These are phyloP conservation scores for Capromys pilorides DNA, from an alignment of 2,797 vertebrate genomes.

Conservation along the genomic window DNA sequence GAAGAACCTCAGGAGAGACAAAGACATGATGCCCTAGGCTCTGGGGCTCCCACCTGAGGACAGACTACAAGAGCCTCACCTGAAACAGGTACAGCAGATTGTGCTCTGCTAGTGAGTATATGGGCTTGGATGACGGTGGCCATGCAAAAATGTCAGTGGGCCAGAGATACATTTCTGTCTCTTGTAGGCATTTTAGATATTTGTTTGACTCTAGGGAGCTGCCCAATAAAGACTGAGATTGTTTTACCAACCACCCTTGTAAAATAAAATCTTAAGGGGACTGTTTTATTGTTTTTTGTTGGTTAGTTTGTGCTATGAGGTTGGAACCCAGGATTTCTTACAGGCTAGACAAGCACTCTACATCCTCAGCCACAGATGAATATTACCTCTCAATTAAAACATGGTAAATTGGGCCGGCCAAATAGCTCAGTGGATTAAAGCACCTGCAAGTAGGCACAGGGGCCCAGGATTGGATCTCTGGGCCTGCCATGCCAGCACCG, in stretches of 20 bases:
- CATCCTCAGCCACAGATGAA: not conserved
- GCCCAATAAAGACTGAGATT: not conserved
- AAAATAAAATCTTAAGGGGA: slow-evolving; percentile 13
- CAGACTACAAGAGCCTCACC: not conserved
- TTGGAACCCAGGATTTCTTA: not conserved
- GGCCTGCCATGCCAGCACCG: too few species aligned
- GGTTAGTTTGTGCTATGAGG: not conserved
- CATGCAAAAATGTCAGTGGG: not conserved
- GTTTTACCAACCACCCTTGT: not conserved
- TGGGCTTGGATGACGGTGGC: not conserved
- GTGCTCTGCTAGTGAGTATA: not conserved
- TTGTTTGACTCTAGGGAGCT: not conserved
- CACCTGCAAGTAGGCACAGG: too few species aligned
- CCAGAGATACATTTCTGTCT: not conserved
- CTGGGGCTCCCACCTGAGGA: not conserved
- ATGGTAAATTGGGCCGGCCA: not conserved
- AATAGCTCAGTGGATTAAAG: too few species aligned
- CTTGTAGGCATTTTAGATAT: not conserved
- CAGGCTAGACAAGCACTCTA: not conserved
- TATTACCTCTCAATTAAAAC: slow-evolving; percentile 49
- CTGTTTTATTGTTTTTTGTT: not conserved
- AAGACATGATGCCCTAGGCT: not conserved
- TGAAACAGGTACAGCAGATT: not conserved
- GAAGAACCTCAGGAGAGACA: not conserved
- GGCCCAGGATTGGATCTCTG: too few species aligned